Conservation (phyloP, 1,140 invertebrate genomes). For the Bombus sylvicola region DNA sequence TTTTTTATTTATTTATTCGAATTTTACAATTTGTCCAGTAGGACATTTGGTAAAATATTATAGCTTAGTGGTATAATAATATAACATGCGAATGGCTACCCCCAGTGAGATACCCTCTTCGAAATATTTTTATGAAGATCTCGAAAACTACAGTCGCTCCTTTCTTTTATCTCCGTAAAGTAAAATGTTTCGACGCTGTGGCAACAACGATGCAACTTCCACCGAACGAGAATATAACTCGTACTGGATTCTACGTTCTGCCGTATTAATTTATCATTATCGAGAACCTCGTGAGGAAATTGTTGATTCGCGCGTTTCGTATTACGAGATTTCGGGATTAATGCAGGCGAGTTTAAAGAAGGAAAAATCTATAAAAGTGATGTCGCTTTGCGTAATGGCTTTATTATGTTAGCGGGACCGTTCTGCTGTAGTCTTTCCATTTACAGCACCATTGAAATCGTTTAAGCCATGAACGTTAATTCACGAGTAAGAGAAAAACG, state of each 20-base stretch:
- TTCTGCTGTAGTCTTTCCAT: neutral
- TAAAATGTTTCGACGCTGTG: neutral
- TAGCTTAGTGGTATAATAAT: too few relatives aligned
- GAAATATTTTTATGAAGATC: too few relatives aligned
- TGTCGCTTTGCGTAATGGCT: conserved; percentile 14
- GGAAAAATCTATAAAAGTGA: neutral
- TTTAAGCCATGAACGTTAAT: conserved; percentile 10
- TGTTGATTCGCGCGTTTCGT: neutral
- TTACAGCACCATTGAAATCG: conserved; percentile 26
- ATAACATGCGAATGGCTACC: too few relatives aligned
- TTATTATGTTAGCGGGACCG: conserved; percentile 26
- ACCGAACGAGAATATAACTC: neutral
- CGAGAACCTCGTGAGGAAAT: neutral
- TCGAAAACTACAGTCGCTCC: neutral
- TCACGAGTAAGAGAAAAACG: neutral
- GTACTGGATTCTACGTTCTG: neutral
- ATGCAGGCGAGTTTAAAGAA: conserved; percentile 12
- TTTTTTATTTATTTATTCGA: too few relatives aligned
- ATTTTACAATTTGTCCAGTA: too few relatives aligned
- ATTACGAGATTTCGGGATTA: conserved; percentile 5
- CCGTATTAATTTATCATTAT: neutral
- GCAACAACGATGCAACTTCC: neutral
- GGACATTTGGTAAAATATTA: too few relatives aligned
- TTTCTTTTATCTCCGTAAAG: neutral
- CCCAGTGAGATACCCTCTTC: too few relatives aligned